Conservation (phyloP, 2,113 vertebrate genomes). For the Scomber japonicus region DNA sequence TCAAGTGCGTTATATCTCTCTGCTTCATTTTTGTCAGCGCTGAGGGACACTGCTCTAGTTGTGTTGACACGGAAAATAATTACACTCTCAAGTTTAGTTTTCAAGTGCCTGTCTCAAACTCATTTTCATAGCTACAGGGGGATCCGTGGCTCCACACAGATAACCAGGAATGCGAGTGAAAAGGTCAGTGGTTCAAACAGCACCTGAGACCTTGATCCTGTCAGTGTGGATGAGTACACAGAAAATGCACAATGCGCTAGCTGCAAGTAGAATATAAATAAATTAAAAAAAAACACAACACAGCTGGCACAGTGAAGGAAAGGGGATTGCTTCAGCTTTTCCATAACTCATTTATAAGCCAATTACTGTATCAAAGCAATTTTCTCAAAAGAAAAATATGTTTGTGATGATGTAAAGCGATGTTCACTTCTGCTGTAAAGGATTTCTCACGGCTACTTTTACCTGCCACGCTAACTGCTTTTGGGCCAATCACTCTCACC, state of each 20-base stretch:
- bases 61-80: slow-evolving; percentile 19
- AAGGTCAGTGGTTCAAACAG: slow-evolving; percentile 39
- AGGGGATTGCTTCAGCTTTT: slow-evolving; percentile 1
- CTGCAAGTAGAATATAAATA: too few species aligned
- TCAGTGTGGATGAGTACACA: slow-evolving; percentile 8
- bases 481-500: slow-evolving; percentile 32
- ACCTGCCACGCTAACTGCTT: slow-evolving; percentile 39
- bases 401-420: slow-evolving; percentile 6
- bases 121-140: neutral
- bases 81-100: slow-evolving; percentile 1
- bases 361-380: slow-evolving; percentile 57
- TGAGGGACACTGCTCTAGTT: neutral
- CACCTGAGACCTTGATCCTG: slow-evolving; percentile 39
- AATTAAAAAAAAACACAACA: neutral
- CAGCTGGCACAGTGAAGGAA: neutral
- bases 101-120: neutral
- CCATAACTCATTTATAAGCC: slow-evolving; percentile 47
- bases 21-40: slow-evolving; percentile 11
- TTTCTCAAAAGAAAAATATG: slow-evolving; percentile 35
- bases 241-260: slow-evolving; percentile 1
- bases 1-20: slow-evolving; percentile 40
- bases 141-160: slow-evolving; percentile 26
- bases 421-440: slow-evolving; percentile 38
- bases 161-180: slow-evolving; percentile 32
- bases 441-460: slow-evolving; percentile 37